Percentiles rank a stretch among this genome's conserved stretches.
These are phyloP conservation scores for Lasioglossum oenotherae DNA, from an alignment of 2,888 invertebrate species.

Conservation along the genomic window DNA sequence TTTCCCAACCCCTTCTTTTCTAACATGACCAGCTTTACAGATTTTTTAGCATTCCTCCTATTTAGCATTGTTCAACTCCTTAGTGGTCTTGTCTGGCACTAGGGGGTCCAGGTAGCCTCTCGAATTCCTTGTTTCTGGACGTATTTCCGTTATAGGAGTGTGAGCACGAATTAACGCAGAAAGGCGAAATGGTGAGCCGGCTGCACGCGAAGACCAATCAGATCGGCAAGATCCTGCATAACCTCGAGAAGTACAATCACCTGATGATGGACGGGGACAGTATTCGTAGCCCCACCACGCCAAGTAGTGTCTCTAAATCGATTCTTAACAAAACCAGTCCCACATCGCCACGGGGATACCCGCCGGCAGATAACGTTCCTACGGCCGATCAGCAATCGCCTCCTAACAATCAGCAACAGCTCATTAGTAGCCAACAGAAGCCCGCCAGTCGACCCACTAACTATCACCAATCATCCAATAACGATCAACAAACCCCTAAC, in stretches of 20 bases:
- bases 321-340: constrained; percentile 77
- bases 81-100: constrained; percentile 16
- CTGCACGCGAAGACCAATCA: constrained; percentile 98
- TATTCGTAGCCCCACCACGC: constrained; percentile 84
- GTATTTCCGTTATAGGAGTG: constrained; percentile 90
- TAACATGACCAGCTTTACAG: constrained; percentile 56
- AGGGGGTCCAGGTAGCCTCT: constrained; percentile 18
- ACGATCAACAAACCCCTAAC: constrained; percentile 16
- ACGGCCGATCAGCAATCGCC: constrained; percentile 39
- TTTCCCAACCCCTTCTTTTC: not conserved
- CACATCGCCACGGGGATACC: constrained; percentile 73
- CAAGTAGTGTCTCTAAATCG: constrained; percentile 72
- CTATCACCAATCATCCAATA: constrained; percentile 25
- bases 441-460: constrained; percentile 24
- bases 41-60: constrained; percentile 44
- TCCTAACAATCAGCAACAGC: constrained; percentile 29
- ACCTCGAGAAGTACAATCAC: constrained; percentile 94
- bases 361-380: constrained; percentile 41
- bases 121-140: constrained; percentile 71
- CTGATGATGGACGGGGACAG: constrained; percentile 87
- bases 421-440: constrained; percentile 7
- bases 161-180: constrained; percentile 97
- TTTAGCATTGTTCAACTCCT: constrained; percentile 8
- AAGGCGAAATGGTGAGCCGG: constrained; percentile 97
- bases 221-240: constrained; percentile 96